Conservation (phyloP, 2,888 invertebrate genomes). For the Copidosoma aretas region DNA sequence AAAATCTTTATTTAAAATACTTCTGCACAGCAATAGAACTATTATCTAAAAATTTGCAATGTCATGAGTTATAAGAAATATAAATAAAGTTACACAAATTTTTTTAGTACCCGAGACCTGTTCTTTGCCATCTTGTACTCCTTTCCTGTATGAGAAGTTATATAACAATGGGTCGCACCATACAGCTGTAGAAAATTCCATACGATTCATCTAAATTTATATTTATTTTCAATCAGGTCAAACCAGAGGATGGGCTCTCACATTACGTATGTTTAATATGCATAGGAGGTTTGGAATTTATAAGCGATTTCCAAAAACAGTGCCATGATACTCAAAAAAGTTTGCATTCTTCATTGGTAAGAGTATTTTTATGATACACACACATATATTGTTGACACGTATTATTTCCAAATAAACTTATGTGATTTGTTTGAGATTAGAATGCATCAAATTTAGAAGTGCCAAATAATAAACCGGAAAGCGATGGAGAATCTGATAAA, state of each 20-base stretch:
- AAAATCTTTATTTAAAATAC: slow-evolving; percentile 16
- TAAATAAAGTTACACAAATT: slow-evolving; percentile 41
- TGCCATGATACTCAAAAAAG: slow-evolving; percentile 50
- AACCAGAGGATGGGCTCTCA: slow-evolving; percentile 51
- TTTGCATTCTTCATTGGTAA: slow-evolving; percentile 24
- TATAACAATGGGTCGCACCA: slow-evolving; percentile 19
- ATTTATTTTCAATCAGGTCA: slow-evolving; percentile 44
- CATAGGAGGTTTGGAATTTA: slow-evolving; percentile 52
- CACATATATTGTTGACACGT: slow-evolving; percentile 7
- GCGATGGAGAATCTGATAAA: slow-evolving; percentile 50
- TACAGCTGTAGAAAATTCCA: not conserved
- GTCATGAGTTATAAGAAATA: slow-evolving; percentile 35
- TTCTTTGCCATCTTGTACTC: not conserved
- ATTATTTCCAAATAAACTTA: not conserved
- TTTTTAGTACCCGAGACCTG: slow-evolving; percentile 3
- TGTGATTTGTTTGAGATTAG: not conserved
- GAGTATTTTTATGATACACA: not conserved
- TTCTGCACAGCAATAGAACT: slow-evolving; percentile 5
- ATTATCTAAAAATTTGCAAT: slow-evolving; percentile 17
- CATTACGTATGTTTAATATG: slow-evolving; percentile 51
- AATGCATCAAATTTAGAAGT: slow-evolving; percentile 3
- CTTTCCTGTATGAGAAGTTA: not conserved
- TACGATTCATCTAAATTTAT: not conserved
- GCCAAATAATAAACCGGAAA: slow-evolving; percentile 25
- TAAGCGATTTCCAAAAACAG: slow-evolving; percentile 51